Base-by-base conservation (phyloP, 1,140 invertebrate genomes). In the Bombus vancouverensis region DNA sequence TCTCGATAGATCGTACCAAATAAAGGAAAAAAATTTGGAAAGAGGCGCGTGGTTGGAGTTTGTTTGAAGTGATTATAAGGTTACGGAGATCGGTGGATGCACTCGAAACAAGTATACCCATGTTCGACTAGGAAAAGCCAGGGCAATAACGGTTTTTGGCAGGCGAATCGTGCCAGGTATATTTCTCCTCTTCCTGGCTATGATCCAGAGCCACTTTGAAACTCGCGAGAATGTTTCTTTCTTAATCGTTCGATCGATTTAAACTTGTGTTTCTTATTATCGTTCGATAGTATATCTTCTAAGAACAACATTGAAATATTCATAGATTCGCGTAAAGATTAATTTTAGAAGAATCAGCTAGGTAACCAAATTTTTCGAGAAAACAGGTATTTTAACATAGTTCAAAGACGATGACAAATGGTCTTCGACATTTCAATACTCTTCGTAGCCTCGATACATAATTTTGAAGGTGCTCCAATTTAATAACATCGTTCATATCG, bases 141-240 rank as follows among this genome's bases (percentile, higher is more conserved):
- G 76, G 15, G 39, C 34, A 77, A 80, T 80, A 85, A 85, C 62
- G 47, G 47, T 44, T 85, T 81, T 70, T 85, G 79, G 78, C 84
- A 85, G 44, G 28, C 68, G 57, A 42, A 78, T 10, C 68, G 32
- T 71, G 42, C 53, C 77, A 59, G 66, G 66, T 80, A 72, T 80
- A 72, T 57, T 72, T 53, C 39, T 71, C 42, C 25, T 13, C 53
- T 47, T 84, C 71, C 32, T 84, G 83, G 83, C 83, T 25, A 5
- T 0, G 68, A 32, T 80, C 83, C 83, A 85, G 77, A 85, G 18
- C 44, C 25, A 57, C 83, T 78, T 83, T 75, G 47, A 59, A 39
- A 78, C 74, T 57, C 47, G 42, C 74, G 47, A 22, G 65, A 68
- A 57, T 47, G 65, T 78, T 78, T 68, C 82, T 79, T 84, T 79